These are phyloP conservation scores for Emberiza fucata DNA, from an alignment of 2,113 vertebrate genomes.

Conservation along the genomic window DNA sequence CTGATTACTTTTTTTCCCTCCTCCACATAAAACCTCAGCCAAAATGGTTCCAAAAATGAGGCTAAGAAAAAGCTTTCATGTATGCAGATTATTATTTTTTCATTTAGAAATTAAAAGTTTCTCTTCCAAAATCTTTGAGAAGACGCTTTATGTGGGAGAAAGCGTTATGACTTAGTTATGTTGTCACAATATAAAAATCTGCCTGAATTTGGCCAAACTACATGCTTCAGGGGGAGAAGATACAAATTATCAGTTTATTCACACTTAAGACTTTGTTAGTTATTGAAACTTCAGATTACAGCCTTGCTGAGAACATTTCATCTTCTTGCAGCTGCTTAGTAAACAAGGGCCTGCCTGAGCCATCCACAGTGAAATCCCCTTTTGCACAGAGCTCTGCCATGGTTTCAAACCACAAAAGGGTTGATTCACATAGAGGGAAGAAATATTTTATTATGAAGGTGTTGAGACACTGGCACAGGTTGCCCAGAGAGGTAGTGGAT, in stretches of 20 bases:
- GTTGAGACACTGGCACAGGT: background rate
- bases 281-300: background rate
- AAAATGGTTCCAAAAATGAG: background rate
- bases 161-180: background rate
- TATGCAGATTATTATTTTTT: background rate
- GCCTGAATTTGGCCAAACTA: background rate
- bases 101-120: background rate
- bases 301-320: background rate
- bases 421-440: background rate
- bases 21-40: background rate
- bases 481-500: background rate
- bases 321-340: background rate
- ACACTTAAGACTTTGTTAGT: background rate
- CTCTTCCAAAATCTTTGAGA: background rate
- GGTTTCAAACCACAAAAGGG: background rate
- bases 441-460: background rate
- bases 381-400: background rate
- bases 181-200: background rate
- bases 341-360: background rate
- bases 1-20: background rate
- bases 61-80: background rate
- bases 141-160: background rate
- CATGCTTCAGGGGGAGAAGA: background rate
- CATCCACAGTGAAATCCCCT: background rate
- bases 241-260: background rate